Percentiles rank a stretch among this genome's conserved stretches.
Conservation (phyloP, 1,140 invertebrate genomes). For the Maconellicoccus hirsutus region DNA sequence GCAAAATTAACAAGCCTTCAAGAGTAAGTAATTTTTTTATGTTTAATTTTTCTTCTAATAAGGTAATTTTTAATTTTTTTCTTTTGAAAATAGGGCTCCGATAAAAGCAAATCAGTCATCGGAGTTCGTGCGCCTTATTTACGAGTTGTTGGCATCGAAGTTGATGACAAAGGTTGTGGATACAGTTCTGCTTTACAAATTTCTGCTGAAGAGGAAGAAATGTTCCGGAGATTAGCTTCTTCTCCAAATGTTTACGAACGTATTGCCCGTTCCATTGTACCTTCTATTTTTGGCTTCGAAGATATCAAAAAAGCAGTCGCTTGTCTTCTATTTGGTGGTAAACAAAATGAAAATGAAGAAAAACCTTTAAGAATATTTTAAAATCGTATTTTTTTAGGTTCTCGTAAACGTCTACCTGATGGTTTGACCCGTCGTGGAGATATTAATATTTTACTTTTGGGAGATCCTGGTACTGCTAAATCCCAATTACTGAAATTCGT, state of each 20-base stretch:
- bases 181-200: slow-evolving; percentile 42
- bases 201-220: slow-evolving; percentile 82
- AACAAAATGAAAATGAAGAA: background rate
- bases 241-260: slow-evolving; percentile 80
- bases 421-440: slow-evolving; percentile 90
- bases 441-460: slow-evolving; percentile 89
- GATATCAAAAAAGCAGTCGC: slow-evolving; percentile 98
- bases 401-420: slow-evolving; percentile 83
- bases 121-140: slow-evolving; percentile 91
- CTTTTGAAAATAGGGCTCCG: background rate
- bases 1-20: slow-evolving; percentile 62
- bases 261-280: slow-evolving; percentile 84
- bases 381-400: slow-evolving; percentile 39
- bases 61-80: background rate
- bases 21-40: slow-evolving; percentile 27
- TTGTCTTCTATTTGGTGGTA: slow-evolving; percentile 86
- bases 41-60: background rate
- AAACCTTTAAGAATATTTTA: background rate
- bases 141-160: slow-evolving; percentile 80
- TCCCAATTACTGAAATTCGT: slow-evolving; percentile 97
- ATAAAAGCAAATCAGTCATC: slow-evolving; percentile 37
- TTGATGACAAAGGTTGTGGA: slow-evolving; percentile 71
- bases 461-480: slow-evolving; percentile 98
- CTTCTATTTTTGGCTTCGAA: slow-evolving; percentile 87
- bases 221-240: slow-evolving; percentile 73